These are phyloP conservation scores for Parnassius orleans DNA, from an alignment of 2,888 invertebrate genomes.

Conservation along the genomic window DNA sequence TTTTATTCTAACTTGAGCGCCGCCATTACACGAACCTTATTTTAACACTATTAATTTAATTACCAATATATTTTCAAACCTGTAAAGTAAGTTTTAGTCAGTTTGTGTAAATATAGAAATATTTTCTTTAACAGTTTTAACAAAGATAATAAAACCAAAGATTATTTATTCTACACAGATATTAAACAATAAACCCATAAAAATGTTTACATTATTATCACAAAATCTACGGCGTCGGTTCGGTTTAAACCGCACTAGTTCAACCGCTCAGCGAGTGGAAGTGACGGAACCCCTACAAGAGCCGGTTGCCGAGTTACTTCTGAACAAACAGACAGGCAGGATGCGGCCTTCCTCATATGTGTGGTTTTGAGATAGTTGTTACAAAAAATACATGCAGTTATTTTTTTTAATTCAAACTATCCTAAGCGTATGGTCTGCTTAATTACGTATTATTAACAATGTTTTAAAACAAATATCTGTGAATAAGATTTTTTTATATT, in stretches of 20 bases:
- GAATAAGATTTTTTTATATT: too few relatives aligned
- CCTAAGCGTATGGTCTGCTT: too few relatives aligned
- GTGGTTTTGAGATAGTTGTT: conserved; percentile 22
- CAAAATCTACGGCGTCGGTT: conserved; percentile 31
- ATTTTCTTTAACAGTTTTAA: too few relatives aligned
- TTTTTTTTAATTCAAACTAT: too few relatives aligned
- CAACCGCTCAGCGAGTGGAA: conserved; percentile 42
- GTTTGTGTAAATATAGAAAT: too few relatives aligned
- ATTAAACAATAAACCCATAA: conserved; percentile 23
- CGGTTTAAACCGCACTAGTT: conserved; percentile 34
- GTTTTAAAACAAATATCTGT: too few relatives aligned
- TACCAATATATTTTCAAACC: too few relatives aligned
- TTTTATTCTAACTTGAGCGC: too few relatives aligned
- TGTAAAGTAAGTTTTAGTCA: too few relatives aligned
- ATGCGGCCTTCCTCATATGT: conserved; percentile 30
- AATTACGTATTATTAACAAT: too few relatives aligned
- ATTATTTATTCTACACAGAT: conserved; percentile 6
- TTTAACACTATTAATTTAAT: too few relatives aligned
- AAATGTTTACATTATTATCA: conserved; percentile 25
- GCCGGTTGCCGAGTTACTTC: conserved; percentile 31
- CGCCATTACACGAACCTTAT: too few relatives aligned
- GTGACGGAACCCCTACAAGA: conserved; percentile 45
- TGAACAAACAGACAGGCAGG: conserved; percentile 32
- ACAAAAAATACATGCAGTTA: conserved; percentile 4
- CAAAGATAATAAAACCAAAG: background rate